phyloP scores from a whole-genome alignment of 2,113 vertebrate species.

The Canis aureus region DNA sequence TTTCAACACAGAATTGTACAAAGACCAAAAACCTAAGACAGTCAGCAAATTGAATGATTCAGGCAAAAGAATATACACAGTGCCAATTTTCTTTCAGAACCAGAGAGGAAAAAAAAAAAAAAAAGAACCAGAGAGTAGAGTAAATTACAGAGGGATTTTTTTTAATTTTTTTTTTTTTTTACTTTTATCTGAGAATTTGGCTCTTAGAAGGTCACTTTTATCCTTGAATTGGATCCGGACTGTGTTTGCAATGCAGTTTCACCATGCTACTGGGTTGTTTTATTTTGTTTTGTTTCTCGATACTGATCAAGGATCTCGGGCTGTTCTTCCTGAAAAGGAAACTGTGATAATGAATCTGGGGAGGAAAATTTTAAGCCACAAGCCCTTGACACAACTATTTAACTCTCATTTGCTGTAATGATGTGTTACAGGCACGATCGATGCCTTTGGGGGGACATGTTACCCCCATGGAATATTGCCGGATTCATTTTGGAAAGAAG shows the following conservation, averaged over 20 bases:
- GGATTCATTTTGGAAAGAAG: background rate
- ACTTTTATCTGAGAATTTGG: slow-evolving; percentile 50
- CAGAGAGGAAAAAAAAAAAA: background rate
- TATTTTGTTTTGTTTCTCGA: background rate
- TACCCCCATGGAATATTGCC: background rate
- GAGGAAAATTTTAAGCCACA: background rate
- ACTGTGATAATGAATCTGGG: background rate
- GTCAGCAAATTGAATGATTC: slow-evolving; percentile 44
- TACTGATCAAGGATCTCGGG: background rate
- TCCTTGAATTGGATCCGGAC: background rate
- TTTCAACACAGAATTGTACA: slow-evolving; percentile 57
- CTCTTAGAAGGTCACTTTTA: background rate
- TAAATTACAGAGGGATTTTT: background rate
- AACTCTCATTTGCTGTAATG: background rate
- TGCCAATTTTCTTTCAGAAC: slow-evolving; percentile 66
- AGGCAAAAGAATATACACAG: background rate
- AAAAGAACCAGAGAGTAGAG: background rate
- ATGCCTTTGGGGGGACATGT: background rate
- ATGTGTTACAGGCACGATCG: background rate
- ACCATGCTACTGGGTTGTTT: background rate
- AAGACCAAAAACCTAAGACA: slow-evolving; percentile 27
- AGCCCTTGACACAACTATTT: background rate
- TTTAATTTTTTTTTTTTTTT: background rate
- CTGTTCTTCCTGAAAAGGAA: slow-evolving; percentile 24
- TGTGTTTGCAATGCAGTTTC: slow-evolving; percentile 32